phyloP scores from a whole-genome alignment of 2,113 vertebrate genomes.

The Willisornis vidua region DNA sequence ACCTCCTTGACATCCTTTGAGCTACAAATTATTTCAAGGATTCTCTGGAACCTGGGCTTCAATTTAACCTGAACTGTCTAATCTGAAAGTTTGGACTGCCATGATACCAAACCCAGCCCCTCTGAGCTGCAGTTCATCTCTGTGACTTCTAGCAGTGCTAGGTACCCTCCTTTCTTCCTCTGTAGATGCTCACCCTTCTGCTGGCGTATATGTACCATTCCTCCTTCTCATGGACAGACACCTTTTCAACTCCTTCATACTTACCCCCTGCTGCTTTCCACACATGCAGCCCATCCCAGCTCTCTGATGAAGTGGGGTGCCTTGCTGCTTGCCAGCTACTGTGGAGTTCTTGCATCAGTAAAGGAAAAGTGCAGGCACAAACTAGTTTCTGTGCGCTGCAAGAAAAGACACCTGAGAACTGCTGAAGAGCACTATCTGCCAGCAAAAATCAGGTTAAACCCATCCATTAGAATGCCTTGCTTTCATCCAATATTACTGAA shows the following conservation, averaged over 20 bases:
- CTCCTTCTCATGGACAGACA: not conserved
- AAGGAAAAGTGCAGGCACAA: not conserved
- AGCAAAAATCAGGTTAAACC: slow-evolving; percentile 24
- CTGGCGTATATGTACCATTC: fast-evolving
- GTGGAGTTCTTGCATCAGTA: not conserved
- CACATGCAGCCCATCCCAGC: not conserved
- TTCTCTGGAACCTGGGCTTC: not conserved
- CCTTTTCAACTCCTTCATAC: not conserved
- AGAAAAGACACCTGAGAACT: not conserved
- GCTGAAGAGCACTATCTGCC: not conserved
- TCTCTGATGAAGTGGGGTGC: not conserved
- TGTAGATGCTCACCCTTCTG: not conserved
- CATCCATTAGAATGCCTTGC: not conserved
- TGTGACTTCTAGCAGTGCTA: not conserved
- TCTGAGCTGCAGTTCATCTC: not conserved
- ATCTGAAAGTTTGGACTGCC: not conserved
- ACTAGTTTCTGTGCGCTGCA: not conserved
- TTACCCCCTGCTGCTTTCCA: not conserved
- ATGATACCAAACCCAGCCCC: not conserved
- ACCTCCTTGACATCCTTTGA: not conserved
- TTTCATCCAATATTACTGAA: not conserved
- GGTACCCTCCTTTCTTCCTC: not conserved
- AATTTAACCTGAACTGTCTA: not conserved
- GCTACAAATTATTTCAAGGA: not conserved
- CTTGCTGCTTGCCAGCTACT: not conserved